Conservation (phyloP, 2,888 invertebrate species). For the Hanleya hanleyi region DNA sequence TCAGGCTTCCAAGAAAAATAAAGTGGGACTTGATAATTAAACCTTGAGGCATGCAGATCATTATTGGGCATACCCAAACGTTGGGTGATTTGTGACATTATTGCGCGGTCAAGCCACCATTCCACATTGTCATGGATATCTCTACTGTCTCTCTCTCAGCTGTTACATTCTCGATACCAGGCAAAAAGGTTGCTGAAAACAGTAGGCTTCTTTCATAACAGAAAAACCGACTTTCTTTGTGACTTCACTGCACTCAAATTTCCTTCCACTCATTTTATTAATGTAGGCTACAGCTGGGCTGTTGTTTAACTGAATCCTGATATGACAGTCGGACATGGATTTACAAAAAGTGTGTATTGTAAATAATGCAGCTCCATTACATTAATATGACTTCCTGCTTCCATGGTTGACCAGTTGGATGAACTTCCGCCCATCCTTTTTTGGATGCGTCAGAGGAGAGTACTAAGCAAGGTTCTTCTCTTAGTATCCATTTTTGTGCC, state of each 20-base stretch:
- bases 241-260: background rate
- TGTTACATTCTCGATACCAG: background rate
- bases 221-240: background rate
- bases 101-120: background rate
- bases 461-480: background rate
- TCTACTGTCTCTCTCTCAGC: background rate
- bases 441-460: background rate
- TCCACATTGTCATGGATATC: background rate
- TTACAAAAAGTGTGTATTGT: background rate
- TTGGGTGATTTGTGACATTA: background rate
- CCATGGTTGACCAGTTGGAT: background rate
- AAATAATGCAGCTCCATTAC: background rate
- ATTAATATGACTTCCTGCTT: background rate
- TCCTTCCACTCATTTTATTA: background rate
- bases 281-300: background rate
- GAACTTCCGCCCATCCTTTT: background rate
- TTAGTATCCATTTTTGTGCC: background rate
- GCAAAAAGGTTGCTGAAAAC: background rate
- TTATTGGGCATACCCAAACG: background rate
- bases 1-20: background rate
- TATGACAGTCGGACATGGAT: background rate
- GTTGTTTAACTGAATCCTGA: background rate
- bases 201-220: background rate
- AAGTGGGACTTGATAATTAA: background rate
- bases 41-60: background rate